These are phyloP conservation scores for Collichthys lucidus DNA, from an alignment of 2,113 vertebrate genomes.

Conservation along the genomic window DNA sequence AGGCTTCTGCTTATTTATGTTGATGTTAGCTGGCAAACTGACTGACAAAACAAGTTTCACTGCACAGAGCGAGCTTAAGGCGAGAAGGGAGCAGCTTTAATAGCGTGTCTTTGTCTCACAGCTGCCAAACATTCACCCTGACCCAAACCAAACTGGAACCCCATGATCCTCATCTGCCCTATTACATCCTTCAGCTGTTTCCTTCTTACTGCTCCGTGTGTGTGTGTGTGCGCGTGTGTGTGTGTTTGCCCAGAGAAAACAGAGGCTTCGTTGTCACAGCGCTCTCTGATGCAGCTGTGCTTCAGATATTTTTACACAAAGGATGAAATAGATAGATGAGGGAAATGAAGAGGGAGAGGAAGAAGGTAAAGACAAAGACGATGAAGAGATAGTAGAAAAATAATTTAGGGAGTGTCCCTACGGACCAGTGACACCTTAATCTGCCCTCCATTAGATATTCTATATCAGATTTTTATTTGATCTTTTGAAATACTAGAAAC, in stretches of 20 bases:
- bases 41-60: constrained; percentile 66
- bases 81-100: constrained; percentile 58
- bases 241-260: constrained; percentile 66
- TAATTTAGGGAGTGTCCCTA: neutral
- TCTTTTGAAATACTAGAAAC: neutral
- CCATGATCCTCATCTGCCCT: constrained; percentile 85
- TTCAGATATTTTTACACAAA: constrained; percentile 76
- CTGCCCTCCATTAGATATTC: too few relatives aligned
- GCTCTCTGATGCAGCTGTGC: constrained; percentile 68
- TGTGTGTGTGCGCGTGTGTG: constrained; percentile 19
- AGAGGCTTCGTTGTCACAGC: constrained; percentile 70
- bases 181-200: constrained; percentile 84
- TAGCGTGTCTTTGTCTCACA: constrained; percentile 73
- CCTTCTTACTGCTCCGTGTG: constrained; percentile 55
- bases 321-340: constrained; percentile 63
- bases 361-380: constrained; percentile 13
- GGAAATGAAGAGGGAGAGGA: constrained; percentile 24
- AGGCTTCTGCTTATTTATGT: constrained; percentile 41
- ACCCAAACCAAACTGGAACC: constrained; percentile 78
- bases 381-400: constrained; percentile 26
- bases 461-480: constrained; percentile 15
- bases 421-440: too few relatives aligned
- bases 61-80: constrained; percentile 51
- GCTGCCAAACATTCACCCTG: constrained; percentile 75
- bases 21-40: constrained; percentile 28